Evolutionary conservation across 1,140 invertebrate species (phyloP), one percentile per base, ranked within the genome.

Genomic region (Temnothorax nylanderi): DNA sequence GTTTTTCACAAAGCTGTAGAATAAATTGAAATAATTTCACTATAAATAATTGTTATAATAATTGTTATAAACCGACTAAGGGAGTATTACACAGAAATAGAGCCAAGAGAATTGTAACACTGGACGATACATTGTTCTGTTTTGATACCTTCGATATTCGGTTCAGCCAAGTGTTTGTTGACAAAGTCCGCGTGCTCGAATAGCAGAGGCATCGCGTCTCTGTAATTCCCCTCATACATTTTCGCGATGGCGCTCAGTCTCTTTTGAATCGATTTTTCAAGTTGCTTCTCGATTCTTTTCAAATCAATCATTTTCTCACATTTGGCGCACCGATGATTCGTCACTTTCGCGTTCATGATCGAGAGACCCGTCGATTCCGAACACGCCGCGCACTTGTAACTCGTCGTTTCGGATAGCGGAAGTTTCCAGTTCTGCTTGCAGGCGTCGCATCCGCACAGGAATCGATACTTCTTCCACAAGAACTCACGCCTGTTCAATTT

Each of bases 401-500:
- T 84, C 32, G 90, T 88, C 11, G 78, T 76, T 58, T 91, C 85
- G 10, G 88, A 44, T 64, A 92, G 51, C 10, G 89, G 90, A 26
- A 91, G 86, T 88, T 93, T 95, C 96, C 96, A 97, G 74, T 96
- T 92, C 11, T 93, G 92, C 16, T 78, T 75, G 88, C 97, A 97
- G 10, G 96, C 95, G 37, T 94, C 91, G 89, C 96, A 97, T 10
- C 87, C 77, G 82, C 97, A 97, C 0, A 93, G 78, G 87, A 97
- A 97, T 90, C 95, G 95, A 92, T 97, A 97, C 89, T 97, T 96
- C 26, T 94, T 92, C 26, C 90, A 76, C 6, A 97, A 93, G 67
- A 95, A 93, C 37, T 94, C 88, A 41, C 93, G 92, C 34, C 96
- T 93, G 16, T 95, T 91, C 18, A 92, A 69, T 77, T 88, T 92